phyloP scores from a whole-genome alignment of 2,113 vertebrate genomes.

The Mirounga angustirostris region DNA sequence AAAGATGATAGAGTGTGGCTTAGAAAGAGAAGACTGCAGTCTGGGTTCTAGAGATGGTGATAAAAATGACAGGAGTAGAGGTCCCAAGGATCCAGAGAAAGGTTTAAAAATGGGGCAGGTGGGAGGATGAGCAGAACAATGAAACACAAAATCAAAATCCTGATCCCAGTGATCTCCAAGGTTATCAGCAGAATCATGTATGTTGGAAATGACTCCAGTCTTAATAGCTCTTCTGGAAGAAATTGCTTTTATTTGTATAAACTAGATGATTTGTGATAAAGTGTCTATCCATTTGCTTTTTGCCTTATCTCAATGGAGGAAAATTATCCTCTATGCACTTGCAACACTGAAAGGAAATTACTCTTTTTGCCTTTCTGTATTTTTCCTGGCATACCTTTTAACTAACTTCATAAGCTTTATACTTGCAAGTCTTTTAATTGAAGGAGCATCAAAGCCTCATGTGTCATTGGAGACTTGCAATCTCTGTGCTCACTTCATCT shows the following conservation, averaged over 20 bases:
- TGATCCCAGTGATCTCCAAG: neutral
- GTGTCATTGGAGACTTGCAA: neutral
- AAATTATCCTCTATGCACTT: conserved; percentile 32
- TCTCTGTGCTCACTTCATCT: neutral
- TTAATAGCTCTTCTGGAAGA: neutral
- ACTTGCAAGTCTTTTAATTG: conserved; percentile 52
- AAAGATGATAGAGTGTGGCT: neutral
- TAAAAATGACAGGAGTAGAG: neutral
- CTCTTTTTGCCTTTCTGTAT: conserved; percentile 38
- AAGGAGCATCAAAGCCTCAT: neutral
- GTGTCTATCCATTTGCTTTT: neutral
- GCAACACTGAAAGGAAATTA: conserved; percentile 38
- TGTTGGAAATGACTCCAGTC: neutral
- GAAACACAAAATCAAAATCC: neutral
- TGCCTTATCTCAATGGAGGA: neutral
- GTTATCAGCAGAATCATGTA: neutral
- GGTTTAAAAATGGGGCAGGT: neutral
- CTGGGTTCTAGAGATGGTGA: neutral
- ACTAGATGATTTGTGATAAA: conserved; percentile 9
- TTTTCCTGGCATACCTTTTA: conserved; percentile 48
- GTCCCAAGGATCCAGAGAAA: neutral
- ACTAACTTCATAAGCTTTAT: conserved; percentile 42
- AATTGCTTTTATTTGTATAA: conserved; percentile 53
- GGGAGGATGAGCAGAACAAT: neutral
- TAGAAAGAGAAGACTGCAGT: neutral